Evolutionary conservation across 2,888 invertebrate species (phyloP), one percentile per base, ranked within the genome.

Genomic region (Arctia plantaginis): DNA sequence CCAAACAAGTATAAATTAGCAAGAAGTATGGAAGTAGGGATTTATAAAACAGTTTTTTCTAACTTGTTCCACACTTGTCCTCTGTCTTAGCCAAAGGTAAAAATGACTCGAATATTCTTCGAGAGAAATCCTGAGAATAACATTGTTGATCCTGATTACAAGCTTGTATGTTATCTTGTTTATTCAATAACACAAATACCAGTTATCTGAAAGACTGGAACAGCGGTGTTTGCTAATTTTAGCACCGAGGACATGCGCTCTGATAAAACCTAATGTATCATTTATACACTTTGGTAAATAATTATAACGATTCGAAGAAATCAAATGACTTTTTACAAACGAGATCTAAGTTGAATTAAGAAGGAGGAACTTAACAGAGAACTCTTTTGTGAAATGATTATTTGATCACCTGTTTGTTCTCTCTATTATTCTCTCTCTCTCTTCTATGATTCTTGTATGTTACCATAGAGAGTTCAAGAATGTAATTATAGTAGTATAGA

Each of bases 141-240:
- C 47, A 33, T 7, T 47, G 6, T 35, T 47, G 44, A 70, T 74
- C 69, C 69, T 69, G 67, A 70, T 74, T 59, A 59, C 66, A 27
- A 74, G 33, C 20, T 62, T 74, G 59, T 55, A 41, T 35, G 67
- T 30, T 71, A 74, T 74, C 74, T 62, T 71, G 41, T 71, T 59
- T 71, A 64, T 74, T 62, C 44, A 70, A 74, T 71, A 71, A 71
- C 51, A 71, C 47, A 74, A 71, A 74, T 71, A 74, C 13, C 59
- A 20, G 59, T 66, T 74, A 74, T 74, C 74, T 62, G 67, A 59
- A 35, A 35, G 35, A 30, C 69, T 69, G 66, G 59, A 59, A 70
- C 62, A 62, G 41, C 70, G 13, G 18, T 44, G 33, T 35, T n/a
- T 20, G 62, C 71, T 74, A 74, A 71, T 71, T 71, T 67, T 74